These are phyloP conservation scores for Erethizon dorsatum DNA, from an alignment of 2,797 vertebrate genomes.

Conservation along the genomic window DNA sequence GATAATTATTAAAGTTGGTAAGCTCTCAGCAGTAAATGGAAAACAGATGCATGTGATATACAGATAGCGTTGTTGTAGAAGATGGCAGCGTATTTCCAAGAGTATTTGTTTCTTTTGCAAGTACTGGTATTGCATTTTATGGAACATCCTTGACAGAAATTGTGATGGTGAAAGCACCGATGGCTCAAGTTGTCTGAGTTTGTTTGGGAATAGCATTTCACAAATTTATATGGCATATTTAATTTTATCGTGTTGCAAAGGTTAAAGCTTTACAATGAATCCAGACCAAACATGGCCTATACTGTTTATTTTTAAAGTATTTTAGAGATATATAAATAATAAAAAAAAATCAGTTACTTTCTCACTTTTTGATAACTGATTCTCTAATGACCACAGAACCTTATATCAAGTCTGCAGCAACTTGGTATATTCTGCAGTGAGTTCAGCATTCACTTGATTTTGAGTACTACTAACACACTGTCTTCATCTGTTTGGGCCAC, in stretches of 20 bases:
- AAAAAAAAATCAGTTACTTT: background rate
- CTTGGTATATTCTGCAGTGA: background rate
- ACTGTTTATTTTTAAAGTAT: background rate
- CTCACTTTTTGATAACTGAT: background rate
- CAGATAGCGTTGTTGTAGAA: background rate
- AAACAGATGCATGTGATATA: background rate
- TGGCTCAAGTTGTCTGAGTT: conserved; percentile 54
- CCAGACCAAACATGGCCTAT: conserved; percentile 30
- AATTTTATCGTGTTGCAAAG: conserved; percentile 19
- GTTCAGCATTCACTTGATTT: background rate
- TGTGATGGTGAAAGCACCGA: background rate
- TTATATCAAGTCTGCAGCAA: background rate
- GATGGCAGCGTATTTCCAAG: background rate
- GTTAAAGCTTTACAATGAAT: conserved; percentile 45
- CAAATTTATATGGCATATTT: background rate
- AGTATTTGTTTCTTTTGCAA: background rate
- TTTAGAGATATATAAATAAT: conserved; percentile 5
- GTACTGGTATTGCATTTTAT: background rate
- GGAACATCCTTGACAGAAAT: background rate
- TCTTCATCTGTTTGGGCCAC: background rate
- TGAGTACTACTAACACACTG: background rate
- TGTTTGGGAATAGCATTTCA: conserved; percentile 29
- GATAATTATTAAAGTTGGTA: background rate
- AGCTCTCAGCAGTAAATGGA: background rate
- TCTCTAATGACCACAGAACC: background rate